phyloP scores from a whole-genome alignment of 2,888 invertebrate genomes.

The Lasioglossum lativentre region DNA sequence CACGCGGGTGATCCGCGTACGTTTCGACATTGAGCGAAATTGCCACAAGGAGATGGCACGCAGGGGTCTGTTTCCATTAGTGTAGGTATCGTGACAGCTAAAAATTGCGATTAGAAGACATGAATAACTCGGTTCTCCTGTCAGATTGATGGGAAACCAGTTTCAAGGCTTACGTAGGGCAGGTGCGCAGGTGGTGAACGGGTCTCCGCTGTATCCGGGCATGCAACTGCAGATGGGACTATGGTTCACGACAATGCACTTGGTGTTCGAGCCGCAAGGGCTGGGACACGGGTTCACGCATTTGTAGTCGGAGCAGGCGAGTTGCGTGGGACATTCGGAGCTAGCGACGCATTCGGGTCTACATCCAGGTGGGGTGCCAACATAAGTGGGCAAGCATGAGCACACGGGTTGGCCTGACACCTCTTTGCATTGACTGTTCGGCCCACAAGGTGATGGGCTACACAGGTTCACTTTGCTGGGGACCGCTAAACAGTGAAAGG shows the following conservation, averaged over 20 bases:
- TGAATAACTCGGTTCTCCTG: not conserved
- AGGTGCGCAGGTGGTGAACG: constrained; percentile 83
- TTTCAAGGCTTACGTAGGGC: constrained; percentile 75
- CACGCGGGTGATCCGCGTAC: constrained; percentile 85
- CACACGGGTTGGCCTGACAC: constrained; percentile 87
- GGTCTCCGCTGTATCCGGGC: constrained; percentile 85
- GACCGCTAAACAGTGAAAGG: constrained; percentile 13
- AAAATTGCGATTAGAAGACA: constrained; percentile 10
- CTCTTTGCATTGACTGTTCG: constrained; percentile 88
- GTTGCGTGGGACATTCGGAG: constrained; percentile 87
- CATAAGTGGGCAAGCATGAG: constrained; percentile 87
- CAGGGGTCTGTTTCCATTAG: constrained; percentile 86
- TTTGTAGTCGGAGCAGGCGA: constrained; percentile 88
- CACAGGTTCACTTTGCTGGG: constrained; percentile 85
- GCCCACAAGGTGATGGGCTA: constrained; percentile 88
- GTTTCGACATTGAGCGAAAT: constrained; percentile 89
- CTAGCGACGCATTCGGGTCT: constrained; percentile 89
- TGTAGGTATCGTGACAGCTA: constrained; percentile 86
- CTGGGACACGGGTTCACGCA: constrained; percentile 89
- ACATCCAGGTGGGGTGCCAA: constrained; percentile 88
- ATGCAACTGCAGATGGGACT: constrained; percentile 86
- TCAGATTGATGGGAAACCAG: not conserved
- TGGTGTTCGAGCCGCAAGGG: constrained; percentile 86
- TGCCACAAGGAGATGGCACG: constrained; percentile 90
- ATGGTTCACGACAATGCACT: constrained; percentile 86